phyloP scores from a whole-genome alignment of 2,888 invertebrate genomes.

The Ditylenchus weischeri region DNA sequence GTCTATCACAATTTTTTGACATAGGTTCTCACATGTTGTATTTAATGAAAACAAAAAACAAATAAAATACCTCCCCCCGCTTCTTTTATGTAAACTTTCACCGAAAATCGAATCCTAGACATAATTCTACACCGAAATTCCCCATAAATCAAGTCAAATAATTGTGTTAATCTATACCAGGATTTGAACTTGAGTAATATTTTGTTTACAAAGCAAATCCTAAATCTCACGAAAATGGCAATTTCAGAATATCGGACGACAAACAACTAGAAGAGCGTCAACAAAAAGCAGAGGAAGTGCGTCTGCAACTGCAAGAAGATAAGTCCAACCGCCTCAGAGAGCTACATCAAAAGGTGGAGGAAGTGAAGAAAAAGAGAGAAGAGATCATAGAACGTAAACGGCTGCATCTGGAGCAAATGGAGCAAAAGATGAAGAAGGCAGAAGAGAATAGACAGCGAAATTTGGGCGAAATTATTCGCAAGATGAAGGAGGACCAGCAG shows the following conservation, averaged over 20 bases:
- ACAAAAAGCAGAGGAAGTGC: conserved; percentile 80
- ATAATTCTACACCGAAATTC: no score
- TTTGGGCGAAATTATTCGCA: conserved; percentile 68
- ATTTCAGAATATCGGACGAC: conserved; percentile 30
- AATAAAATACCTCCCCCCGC: no score
- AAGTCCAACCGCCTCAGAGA: conserved; percentile 80
- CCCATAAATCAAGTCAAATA: no score
- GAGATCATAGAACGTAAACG: conserved; percentile 76
- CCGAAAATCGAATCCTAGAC: no score
- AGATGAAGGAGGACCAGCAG: conserved; percentile 86
- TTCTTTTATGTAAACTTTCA: no score
- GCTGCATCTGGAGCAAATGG: conserved; percentile 61
- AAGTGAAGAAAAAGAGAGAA: conserved; percentile 74
- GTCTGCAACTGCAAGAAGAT: conserved; percentile 77
- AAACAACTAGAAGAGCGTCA: conserved; percentile 80
- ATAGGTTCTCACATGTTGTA: not conserved
- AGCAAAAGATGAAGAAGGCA: conserved; percentile 69
- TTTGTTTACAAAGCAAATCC: conserved; percentile 37
- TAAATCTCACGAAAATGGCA: conserved; percentile 14
- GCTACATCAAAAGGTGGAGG: conserved; percentile 66
- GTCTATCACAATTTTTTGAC: not conserved
- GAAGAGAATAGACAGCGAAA: conserved; percentile 82
- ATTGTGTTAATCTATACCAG: no score
- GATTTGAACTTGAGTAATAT: conserved; percentile 7
- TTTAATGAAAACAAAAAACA: no score